Evolutionary conservation across 2,113 vertebrate genomes (phyloP).

Genomic region (Lepus americanus): DNA sequence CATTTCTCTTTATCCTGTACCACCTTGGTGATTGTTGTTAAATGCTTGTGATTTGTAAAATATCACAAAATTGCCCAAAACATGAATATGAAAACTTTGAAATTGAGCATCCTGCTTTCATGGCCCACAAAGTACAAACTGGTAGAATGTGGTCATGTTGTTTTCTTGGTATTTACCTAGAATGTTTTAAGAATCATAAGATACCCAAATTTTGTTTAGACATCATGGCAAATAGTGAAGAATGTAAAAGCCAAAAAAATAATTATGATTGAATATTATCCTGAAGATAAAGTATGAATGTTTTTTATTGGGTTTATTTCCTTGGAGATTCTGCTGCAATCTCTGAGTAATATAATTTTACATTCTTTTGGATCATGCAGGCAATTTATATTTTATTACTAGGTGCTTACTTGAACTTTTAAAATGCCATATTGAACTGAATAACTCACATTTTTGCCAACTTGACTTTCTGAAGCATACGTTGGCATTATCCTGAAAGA

Average conservation of each 20-base stretch:
- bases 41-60: neutral
- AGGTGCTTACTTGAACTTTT: conserved; percentile 62
- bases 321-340: conserved; percentile 69
- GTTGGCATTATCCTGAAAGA: conserved; percentile 13
- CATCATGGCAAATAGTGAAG: conserved; percentile 28
- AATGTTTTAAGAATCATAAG: neutral
- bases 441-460: conserved; percentile 55
- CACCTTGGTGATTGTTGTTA: neutral
- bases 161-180: conserved; percentile 15
- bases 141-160: neutral
- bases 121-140: neutral
- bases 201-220: neutral
- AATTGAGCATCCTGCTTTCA: neutral
- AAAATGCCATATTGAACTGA: neutral
- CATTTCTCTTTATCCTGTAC: too few species aligned
- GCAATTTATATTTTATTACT: conserved; percentile 68
- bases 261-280: conserved; percentile 77
- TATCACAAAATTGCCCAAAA: neutral
- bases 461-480: neutral
- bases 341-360: conserved; percentile 79
- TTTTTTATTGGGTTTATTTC: conserved; percentile 75
- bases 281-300: conserved; percentile 69
- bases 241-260: conserved; percentile 69
- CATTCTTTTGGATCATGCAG: conserved; percentile 43
- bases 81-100: neutral